These are phyloP conservation scores for Pristionchus maxplancki DNA, from an alignment of 2,888 invertebrate species.

Conservation along the genomic window DNA sequence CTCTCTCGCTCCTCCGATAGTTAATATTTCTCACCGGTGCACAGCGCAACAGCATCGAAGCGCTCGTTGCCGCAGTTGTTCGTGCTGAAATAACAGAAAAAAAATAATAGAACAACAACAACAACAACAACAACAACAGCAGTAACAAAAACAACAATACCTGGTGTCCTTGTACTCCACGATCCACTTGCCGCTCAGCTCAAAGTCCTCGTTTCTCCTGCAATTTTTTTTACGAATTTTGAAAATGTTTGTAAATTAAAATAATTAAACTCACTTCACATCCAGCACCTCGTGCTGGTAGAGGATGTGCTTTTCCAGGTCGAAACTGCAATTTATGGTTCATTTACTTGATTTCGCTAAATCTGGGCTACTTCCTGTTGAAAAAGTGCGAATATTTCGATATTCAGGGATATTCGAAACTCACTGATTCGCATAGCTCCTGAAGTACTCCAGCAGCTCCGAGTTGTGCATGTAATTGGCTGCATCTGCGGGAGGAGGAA, in stretches of 20 bases:
- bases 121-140: neutral
- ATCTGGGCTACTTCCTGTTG: neutral
- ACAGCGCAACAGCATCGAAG: conserved; percentile 80
- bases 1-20: no score
- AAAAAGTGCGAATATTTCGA: neutral
- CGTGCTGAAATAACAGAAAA: conserved; percentile 53
- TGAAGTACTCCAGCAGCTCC: conserved; percentile 63
- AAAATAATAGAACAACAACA: neutral
- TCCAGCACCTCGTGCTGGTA: conserved; percentile 62
- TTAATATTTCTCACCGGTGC: conserved; percentile 78
- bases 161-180: conserved; percentile 45
- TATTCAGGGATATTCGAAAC: neutral
- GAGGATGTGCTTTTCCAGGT: conserved; percentile 60
- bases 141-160: neutral
- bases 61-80: conserved; percentile 65
- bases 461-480: conserved; percentile 80
- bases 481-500: conserved; percentile 79
- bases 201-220: conserved; percentile 70
- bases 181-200: conserved; percentile 66
- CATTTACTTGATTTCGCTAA: neutral
- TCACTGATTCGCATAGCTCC: conserved; percentile 64
- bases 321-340: conserved; percentile 55
- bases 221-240: conserved; percentile 48
- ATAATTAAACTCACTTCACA: conserved; percentile 10
- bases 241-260: neutral